Base-by-base conservation (phyloP, 2,888 invertebrate genomes). In the Netelia fuscicornis region DNA sequence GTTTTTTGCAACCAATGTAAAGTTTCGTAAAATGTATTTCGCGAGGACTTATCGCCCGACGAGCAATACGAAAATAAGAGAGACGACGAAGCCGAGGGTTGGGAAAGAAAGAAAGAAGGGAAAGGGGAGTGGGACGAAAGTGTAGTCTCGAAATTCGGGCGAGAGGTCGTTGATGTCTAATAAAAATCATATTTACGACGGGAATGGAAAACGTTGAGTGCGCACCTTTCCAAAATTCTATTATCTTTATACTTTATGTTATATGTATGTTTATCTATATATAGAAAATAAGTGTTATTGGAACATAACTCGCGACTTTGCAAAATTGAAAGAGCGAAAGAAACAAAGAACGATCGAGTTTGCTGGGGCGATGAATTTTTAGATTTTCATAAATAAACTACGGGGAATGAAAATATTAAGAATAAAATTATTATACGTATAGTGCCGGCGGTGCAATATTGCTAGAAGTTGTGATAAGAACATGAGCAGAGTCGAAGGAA, bases 171-270 rank as follows among this genome's bases (percentile, higher is more conserved):
- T 74, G 77, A 78, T 75, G 78, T 70, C 81, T 42, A 81, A 75
- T 75, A 85, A 85, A 78, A 65, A 44, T 79, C 1, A 17, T 84
- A 85, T 85, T 85, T 81, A 81, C 77, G 81, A 74, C 58, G 52
- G 79, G 58, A 75, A 65, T 67, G 58, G 52, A 78, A 70, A 81
- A 81, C 8, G 48, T 42, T 74, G 64, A 52, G 64, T 56, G 11
- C 20, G 52, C 71, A 58, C 23, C 44, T 64, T 70, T 79, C 17
- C 42, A 79, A 72, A 79, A 71, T 79, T 71, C 56, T 20, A 23
- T 54, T 65, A 23, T 11, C 9, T 56, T n/a, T 20, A 20, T 58
- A 58, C 20, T 6, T 77, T 68, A 17, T 37, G 0, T 13, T 60
- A 60, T 17, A 72, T 56, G 13, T 30, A 48, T 74, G 11, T 13